Evolutionary conservation across 2,888 invertebrate species (phyloP).

Genomic region (Ochlodes sylvanus): DNA sequence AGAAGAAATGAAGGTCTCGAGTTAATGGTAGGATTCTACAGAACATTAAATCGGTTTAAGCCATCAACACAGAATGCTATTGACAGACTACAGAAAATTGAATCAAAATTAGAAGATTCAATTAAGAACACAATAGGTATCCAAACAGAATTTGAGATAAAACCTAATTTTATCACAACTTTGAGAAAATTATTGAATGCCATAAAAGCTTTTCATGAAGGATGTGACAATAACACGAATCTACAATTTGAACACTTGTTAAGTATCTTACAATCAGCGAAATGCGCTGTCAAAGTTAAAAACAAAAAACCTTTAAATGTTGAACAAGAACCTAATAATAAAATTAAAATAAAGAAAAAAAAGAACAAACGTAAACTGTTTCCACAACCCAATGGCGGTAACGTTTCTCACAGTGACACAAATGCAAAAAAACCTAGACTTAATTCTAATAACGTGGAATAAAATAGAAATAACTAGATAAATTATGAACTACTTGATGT

Average conservation of each 20-base stretch:
- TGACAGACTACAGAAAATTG: conserved; percentile 68
- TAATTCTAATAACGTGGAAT: conserved; percentile 36
- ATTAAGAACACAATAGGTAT: conserved; percentile 67
- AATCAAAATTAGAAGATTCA: conserved; percentile 74
- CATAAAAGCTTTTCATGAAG: conserved; percentile 77
- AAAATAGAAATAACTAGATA: too few species aligned
- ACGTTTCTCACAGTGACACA: conserved; percentile 47
- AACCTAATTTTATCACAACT: conserved; percentile 84
- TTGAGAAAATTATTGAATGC: conserved; percentile 82
- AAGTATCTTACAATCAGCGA: conserved; percentile 50
- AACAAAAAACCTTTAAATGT: conserved; percentile 43
- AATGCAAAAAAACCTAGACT: conserved; percentile 59
- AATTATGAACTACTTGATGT: too few species aligned
- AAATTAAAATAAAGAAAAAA: conserved; percentile 54
- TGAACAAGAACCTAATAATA: conserved; percentile 43
- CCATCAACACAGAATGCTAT: conserved; percentile 60
- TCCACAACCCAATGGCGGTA: conserved; percentile 55
- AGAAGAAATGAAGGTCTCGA: conserved; percentile 88
- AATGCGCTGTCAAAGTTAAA: conserved; percentile 57
- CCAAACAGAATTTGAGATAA: conserved; percentile 70
- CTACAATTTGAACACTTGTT: conserved; percentile 64
- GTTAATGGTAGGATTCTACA: conserved; percentile 87
- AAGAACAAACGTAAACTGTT: conserved; percentile 69
- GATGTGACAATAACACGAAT: conserved; percentile 61
- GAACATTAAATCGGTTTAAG: conserved; percentile 81